Evolutionary conservation across 2,888 invertebrate genomes (phyloP), one percentile per base, ranked within the genome.

Genomic region (Thymelicus sylvestris): DNA sequence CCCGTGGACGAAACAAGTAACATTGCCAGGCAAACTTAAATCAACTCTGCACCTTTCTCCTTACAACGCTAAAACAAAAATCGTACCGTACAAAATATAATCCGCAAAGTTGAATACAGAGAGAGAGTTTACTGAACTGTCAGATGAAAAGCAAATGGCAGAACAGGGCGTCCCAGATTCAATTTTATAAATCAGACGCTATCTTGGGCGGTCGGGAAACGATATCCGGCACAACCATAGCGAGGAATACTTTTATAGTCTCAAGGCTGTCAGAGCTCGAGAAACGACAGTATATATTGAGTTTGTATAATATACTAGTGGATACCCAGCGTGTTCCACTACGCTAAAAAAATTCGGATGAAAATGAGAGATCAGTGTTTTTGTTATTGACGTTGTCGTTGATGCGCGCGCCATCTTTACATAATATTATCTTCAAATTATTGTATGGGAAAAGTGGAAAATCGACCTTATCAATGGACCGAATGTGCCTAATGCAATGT

Each of bases 111-210:
- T 24, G 55, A 55, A 55, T 55, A 12, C 24, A 55, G 12, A 48
- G n/a, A 48, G n/a, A 55, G 12, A 55, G 24, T 55, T 55, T 24
- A 55, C 55, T 24, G 55, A 55, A 55, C 10, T 31, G 24, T 55
- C 55, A 24, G 55, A 55, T 55, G 55, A 55, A 19, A 55, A 55
- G 55, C 24, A 24, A 55, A 12, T 55, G 55, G 55, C 24, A 24
- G 31, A 55, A 55, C 55, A 24, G 55, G 55, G 55, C 24, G 55
- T 55, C 55, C 55, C 55, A 55, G 55, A 55, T 55, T 55, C 55
- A 55, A 55, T 55, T 55, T 55, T 55, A 55, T 55, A 55, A 55
- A 55, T 55, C 55, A 55, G 55, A 55, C 55, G 24, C 55, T 24
- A 55, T 55, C 55, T 55, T 24, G 55, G 2, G 55, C 55, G 55